These are phyloP conservation scores for Lutjanus argentimaculatus DNA, from an alignment of 2,797 vertebrate genomes.

Conservation along the genomic window DNA sequence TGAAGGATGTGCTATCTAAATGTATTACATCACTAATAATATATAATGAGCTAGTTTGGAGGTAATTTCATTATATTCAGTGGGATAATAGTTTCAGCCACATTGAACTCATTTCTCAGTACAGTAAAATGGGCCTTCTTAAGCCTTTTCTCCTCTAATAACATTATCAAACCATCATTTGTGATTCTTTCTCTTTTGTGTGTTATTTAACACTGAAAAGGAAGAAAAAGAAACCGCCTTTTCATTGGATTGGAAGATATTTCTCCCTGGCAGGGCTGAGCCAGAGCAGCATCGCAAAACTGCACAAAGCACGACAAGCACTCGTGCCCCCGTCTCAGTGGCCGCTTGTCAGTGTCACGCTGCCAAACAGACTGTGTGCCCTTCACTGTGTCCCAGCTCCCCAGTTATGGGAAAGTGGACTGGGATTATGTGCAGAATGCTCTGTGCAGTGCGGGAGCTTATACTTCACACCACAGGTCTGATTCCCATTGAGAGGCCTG, in stretches of 20 bases:
- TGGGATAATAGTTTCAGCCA: slow-evolving; percentile 29
- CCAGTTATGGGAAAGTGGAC: slow-evolving; percentile 64
- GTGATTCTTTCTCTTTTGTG: neutral
- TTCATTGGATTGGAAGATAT: slow-evolving; percentile 18
- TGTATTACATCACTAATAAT: slow-evolving; percentile 52
- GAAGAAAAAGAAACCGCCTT: slow-evolving; percentile 3
- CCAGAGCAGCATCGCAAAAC: slow-evolving; percentile 25
- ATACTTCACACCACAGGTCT: slow-evolving; percentile 70
- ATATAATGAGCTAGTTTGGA: slow-evolving; percentile 65
- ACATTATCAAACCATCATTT: slow-evolving; percentile 28
- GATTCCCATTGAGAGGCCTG: slow-evolving; percentile 70
- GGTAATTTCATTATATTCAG: slow-evolving; percentile 45
- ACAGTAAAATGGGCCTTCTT: slow-evolving; percentile 27
- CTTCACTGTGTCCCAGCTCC: slow-evolving; percentile 73
- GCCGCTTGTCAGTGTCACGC: slow-evolving; percentile 64
- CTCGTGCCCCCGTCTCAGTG: slow-evolving; percentile 48
- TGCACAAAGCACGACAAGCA: slow-evolving; percentile 46
- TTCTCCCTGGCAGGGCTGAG: slow-evolving; percentile 20
- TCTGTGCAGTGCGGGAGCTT: slow-evolving; percentile 58
- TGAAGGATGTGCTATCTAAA: slow-evolving; percentile 59
- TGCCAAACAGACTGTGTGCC: slow-evolving; percentile 64
- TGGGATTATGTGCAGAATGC: slow-evolving; percentile 73
- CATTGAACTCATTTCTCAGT: slow-evolving; percentile 29
- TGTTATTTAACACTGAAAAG: slow-evolving; percentile 15
- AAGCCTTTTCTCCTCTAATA: slow-evolving; percentile 33